Base-by-base conservation (phyloP, 2,113 vertebrate genomes). In the Girardinichthys multiradiatus region DNA sequence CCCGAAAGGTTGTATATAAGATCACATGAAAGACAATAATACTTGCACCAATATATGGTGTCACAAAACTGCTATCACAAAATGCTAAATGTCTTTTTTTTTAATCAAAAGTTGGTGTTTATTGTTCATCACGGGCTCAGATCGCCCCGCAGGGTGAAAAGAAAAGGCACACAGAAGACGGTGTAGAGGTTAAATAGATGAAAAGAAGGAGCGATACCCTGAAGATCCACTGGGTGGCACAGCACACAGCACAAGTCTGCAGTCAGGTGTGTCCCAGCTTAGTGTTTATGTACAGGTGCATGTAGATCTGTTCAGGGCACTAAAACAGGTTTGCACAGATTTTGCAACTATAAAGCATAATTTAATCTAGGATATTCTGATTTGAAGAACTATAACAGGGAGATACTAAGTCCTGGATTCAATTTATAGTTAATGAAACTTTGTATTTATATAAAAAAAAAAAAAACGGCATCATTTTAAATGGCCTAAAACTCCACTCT, bases 211-310 rank as follows among this genome's bases (percentile, higher is more conserved):
- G 68, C 39, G 79, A 33, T 54, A 72, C 37, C 37, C 3, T 0
- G 26, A 72, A 14, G 12, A 8, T 42, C 92, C 93, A 93, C 92
- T 92, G 86, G 93, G 89, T 94, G 93, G 92, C 90, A 89, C n/a
- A 87, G 79, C 73, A 79, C 31, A 72, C 88, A 62, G 59, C 75
- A 76, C 24, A 57, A 64, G 33, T 21, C 60, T 62, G 29, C 21
- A 76, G 62, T 31, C 68, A 64, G 67, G 63, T 65, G 64, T 80
- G 28, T 57, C 29, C 35, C 63, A 59, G 68, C 17, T 76, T 14
- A 39, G 6, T 17, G 58, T 65, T 72, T 62, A 70, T 27, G 77
- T 64, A 61, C 65, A 79, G 68, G 54, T 76, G 59, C 42, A 70
- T 71, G 51, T 66, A 61, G 71, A 70, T 75, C 67, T 72, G 68